Conservation (phyloP, 2,113 vertebrate genomes). For the Rhizomys pruinosus region DNA sequence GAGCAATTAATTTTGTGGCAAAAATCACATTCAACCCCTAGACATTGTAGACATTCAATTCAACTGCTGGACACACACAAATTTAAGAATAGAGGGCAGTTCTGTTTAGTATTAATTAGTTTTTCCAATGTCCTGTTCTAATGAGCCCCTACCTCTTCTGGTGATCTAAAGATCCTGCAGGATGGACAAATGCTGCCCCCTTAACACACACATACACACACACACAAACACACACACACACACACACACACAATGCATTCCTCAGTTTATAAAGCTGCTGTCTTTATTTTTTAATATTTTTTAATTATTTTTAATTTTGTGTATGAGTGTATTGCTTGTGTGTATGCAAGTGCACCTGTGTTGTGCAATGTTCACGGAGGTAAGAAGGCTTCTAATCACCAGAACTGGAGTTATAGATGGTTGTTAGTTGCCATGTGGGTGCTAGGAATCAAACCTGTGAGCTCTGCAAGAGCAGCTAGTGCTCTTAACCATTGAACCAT, state of each 20-base stretch:
- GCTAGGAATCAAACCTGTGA: no score
- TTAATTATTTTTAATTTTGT: no score
- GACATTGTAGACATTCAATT: constrained; percentile 74
- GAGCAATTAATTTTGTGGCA: constrained; percentile 82
- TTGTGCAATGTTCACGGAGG: no score
- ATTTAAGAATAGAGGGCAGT: constrained; percentile 72
- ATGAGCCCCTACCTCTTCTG: not conserved
- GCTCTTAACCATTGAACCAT: no score
- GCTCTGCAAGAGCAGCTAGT: no score
- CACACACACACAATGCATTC: not conserved
- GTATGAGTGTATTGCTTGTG: no score
- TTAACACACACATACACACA: not conserved
- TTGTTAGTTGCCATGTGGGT: no score
- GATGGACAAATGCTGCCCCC: not conserved
- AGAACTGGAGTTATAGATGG: no score
- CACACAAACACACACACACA: not conserved
- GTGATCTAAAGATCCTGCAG: not conserved
- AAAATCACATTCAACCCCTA: constrained; percentile 84
- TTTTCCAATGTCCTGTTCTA: not conserved
- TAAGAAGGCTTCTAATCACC: no score
- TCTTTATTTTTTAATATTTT: not conserved
- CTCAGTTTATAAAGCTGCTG: no score
- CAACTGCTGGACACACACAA: constrained; percentile 76
- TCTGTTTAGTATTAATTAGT: constrained; percentile 62
- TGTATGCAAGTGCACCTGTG: no score